Evolutionary conservation across 2,113 vertebrate species (phyloP), one percentile per base, ranked within the genome.

Genomic region (Lipotes vexillifer): DNA sequence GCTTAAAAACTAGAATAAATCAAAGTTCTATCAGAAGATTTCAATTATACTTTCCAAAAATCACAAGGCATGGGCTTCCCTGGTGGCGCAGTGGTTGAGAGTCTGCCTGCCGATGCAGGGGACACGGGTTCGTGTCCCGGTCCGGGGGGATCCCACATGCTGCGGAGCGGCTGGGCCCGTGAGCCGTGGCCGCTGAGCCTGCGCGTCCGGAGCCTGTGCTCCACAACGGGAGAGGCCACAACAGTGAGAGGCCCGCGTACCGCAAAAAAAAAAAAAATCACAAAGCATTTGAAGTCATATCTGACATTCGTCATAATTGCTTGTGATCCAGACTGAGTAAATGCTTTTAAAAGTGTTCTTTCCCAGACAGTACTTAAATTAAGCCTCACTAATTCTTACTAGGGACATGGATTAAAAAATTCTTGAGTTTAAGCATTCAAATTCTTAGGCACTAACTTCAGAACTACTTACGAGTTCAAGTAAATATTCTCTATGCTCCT

Each of bases 1-100:
- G 36, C 55, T 82, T 93, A 85, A 85, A 95, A 84, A 85, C 93
- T 46, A 65, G 63, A 95, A 59, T 80, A 88, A 92, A 38, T 41
- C 25, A 61, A 25, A 71, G 25, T 84, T 89, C 5, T 83, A 9
- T 66, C 33, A 84, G 77, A 90, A 88, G 71, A 69, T 93, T 81
- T 94, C 38, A 87, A 3, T 61, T 87, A 87, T 31, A 61, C 49
- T 90, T 68, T 95, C 57, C 17, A 65, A 38, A 95, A 94, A 74
- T 93, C 65, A 49, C 18, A 82, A 52, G 89, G 36, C 31, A 33
- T 57, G 46, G 46, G 46, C 46, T 49, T 49, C 46, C 46, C 12
- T 49, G 46, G 46, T 13, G 46, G 46, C 46, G 0, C 46, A 49
- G 46, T 49, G 46, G 46, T 13, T 49, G 46, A 13, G 46, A 49